Conservation (phyloP, 2,888 invertebrate species). For the Hypomecis atomaria region DNA sequence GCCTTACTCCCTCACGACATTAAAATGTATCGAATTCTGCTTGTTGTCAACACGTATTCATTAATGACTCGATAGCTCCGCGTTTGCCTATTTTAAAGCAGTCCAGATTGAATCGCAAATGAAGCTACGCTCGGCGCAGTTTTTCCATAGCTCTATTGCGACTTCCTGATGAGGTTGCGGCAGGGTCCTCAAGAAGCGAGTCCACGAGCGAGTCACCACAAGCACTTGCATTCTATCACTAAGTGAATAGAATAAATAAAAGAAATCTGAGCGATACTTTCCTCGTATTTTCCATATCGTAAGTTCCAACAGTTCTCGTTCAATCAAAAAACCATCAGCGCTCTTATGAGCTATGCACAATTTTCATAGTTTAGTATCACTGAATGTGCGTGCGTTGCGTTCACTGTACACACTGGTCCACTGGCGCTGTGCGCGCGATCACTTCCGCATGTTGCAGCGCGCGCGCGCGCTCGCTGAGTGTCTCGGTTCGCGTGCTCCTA, state of each 20-base stretch:
- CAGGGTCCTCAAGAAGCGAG: slow-evolving; percentile 36
- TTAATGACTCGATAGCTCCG: slow-evolving; percentile 70
- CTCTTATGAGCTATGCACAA: slow-evolving; percentile 72
- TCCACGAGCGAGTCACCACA: not conserved
- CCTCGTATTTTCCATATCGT: slow-evolving; percentile 77
- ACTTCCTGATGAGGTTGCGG: slow-evolving; percentile 59
- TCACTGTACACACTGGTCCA: slow-evolving; percentile 57
- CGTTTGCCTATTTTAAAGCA: slow-evolving; percentile 54
- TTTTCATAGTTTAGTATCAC: slow-evolving; percentile 78
- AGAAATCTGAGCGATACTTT: slow-evolving; percentile 72
- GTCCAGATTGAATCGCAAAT: slow-evolving; percentile 63
- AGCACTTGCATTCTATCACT: not conserved
- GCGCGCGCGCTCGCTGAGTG: slow-evolving; percentile 62
- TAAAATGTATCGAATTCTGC: slow-evolving; percentile 74
- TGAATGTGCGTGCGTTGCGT: slow-evolving; percentile 69
- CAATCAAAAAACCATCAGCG: slow-evolving; percentile 74
- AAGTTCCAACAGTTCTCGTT: slow-evolving; percentile 76
- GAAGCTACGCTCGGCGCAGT: slow-evolving; percentile 54
- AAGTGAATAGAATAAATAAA: slow-evolving; percentile 12
- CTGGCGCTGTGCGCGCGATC: slow-evolving; percentile 58
- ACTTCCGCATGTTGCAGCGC: slow-evolving; percentile 82
- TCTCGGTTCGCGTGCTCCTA: slow-evolving; percentile 69
- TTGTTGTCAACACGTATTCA: slow-evolving; percentile 75
- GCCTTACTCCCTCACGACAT: slow-evolving; percentile 55
- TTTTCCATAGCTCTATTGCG: slow-evolving; percentile 47